These are phyloP conservation scores for Pagetopsis macropterus DNA, from an alignment of 2,797 vertebrate species.

Conservation along the genomic window DNA sequence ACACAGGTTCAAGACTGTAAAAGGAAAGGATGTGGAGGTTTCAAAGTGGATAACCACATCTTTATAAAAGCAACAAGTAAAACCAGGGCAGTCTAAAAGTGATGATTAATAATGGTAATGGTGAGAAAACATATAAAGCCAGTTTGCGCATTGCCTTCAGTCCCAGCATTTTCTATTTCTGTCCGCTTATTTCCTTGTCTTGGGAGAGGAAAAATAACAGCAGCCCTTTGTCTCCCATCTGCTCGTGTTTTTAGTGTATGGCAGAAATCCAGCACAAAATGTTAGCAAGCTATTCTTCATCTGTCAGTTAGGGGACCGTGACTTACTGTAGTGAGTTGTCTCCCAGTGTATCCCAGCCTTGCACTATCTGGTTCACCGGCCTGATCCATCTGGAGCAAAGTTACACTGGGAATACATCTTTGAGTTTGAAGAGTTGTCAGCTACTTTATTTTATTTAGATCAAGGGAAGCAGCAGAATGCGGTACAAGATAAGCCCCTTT, in stretches of 20 bases:
- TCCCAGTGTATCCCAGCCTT: slow-evolving; percentile 46
- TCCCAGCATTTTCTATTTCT: slow-evolving; percentile 5
- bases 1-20: neutral
- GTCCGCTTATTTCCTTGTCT: slow-evolving; percentile 20
- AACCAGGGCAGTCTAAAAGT: neutral
- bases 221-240: slow-evolving; percentile 59
- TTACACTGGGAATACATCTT: slow-evolving; percentile 58
- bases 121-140: slow-evolving; percentile 7
- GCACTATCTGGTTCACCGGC: slow-evolving; percentile 64
- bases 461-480: slow-evolving; percentile 32
- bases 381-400: slow-evolving; percentile 60
- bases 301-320: slow-evolving; percentile 44
- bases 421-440: slow-evolving; percentile 45
- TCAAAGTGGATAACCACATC: neutral
- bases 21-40: neutral
- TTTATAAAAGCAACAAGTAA: neutral
- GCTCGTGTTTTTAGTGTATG: slow-evolving; percentile 52
- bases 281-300: slow-evolving; percentile 53
- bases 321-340: slow-evolving; percentile 44
- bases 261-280: slow-evolving; percentile 48
- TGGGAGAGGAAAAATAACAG: slow-evolving; percentile 40
- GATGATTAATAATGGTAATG: neutral
- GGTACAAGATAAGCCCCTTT: slow-evolving; percentile 21
- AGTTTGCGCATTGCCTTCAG: slow-evolving; percentile 30
- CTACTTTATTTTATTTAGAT: slow-evolving; percentile 55